Evolutionary conservation across 2,113 vertebrate species (phyloP), one percentile per base, ranked within the genome.

Genomic region (Spheniscus mendiculus): DNA sequence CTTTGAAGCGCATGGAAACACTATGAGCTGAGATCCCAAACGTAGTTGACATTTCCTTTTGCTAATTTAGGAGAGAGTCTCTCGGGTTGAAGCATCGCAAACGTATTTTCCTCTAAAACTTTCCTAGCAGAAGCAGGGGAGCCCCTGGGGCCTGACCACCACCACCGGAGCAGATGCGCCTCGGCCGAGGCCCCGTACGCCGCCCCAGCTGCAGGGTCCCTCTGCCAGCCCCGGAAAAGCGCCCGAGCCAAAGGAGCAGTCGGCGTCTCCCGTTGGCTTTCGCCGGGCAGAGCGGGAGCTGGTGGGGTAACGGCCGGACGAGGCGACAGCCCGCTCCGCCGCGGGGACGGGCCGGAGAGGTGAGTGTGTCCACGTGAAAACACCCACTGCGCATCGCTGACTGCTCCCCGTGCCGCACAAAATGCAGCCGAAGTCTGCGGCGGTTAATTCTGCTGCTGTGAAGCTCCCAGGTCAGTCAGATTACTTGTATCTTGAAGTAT

Each of bases 341-440:
- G 8, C 2, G 2, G 5, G 36, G 40, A 17, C 6, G 10, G 32
- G 22, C 5, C 7, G 6, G n/a, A 42, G 63, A 50, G 26, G 29
- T 10, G 40, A 53, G 38, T 1, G 47, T 5, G 38, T 27, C 59
- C 88, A 8, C 2, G 4, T 38, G 29, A 14, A 19, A 44, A 4
- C 29, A 14, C 14, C 8, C 26, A 0, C 50, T 7, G n/a, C 1
- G 2, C 40, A 3, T 22, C 12, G 5, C 61, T 1, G 18, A 5
- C 45, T 1, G 11, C 53, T 53, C 15, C 86, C 65, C 6, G n/a
- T 17, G 49, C 56, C 36, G 1, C 59, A 10, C 55, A 4, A 7
- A 34, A 42, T 0, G 1, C 73, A 18, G 44, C 40, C 34, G 0
- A 1, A 2, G 14, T 2, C 62, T 38, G 20, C 4, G 3, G 15